Evolutionary conservation across 37 sponge, comb jelly and placozoan species (phyloP), one percentile per base, ranked within the genome.

Genomic region (Agelas oroides): DNA sequence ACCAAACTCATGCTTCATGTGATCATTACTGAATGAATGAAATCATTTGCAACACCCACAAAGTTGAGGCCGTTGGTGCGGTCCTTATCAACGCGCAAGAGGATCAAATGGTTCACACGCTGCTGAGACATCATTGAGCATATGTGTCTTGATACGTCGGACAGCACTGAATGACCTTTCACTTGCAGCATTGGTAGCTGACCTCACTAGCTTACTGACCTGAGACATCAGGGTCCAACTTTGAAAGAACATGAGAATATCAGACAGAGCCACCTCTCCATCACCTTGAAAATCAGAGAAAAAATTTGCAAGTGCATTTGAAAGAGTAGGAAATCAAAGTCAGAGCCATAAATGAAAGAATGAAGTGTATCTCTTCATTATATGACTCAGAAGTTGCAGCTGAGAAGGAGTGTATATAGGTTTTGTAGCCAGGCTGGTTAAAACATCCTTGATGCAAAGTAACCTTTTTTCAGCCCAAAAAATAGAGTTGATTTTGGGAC

Each of bases 111-210:
- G 46, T 77, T 89, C 33, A 89, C 73, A 20, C 79, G 61, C 69
- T 82, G 67, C 63, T 83, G 84, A 1, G 78, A 33, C 90, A 89
- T 83, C 46, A 84, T 89, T 16, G 90, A 41, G 20, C 84, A 52
- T 36, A 89, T 89, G 84, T 23, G 52, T 83, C 71, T 89, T 89
- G 40, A 89, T 78, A 31, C 79, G 55, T 57, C 77, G 83, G 53
- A 89, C 53, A 57, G 90, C 73, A 76, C 78, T 75, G 38, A 89
- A 89, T 11, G 90, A 89, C 56, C 65, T n/a, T n/a, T n/a, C n/a
- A n/a, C n/a, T n/a, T n/a, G n/a, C n/a, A n/a, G n/a, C n/a, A n/a
- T n/a, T n/a, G 59, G 53, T 89, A 38, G 52, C 90, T 81, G 76
- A 62, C 33, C 52, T 73, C 19, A 73, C 61, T 25, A 83, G 73